A percentile compares a stretch with the other conserved stretches of the same genome.
Conservation (phyloP, 2,113 vertebrate genomes). For the Ptychochromis oligacanthus region DNA sequence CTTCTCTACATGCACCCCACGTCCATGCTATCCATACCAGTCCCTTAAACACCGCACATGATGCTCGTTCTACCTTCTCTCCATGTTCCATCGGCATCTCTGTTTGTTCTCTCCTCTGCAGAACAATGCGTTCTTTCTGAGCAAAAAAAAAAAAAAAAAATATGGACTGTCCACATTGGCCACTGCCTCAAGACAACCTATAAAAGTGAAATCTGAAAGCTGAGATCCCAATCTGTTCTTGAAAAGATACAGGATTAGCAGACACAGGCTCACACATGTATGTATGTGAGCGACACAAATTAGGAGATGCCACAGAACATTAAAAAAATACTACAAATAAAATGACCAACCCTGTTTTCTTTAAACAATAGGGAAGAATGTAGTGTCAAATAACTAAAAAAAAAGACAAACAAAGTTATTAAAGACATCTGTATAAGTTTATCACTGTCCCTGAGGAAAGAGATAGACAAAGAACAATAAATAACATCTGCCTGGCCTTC, state of each 20-base stretch:
- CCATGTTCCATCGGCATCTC: conserved; percentile 36
- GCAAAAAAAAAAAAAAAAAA: not conserved
- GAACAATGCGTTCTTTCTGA: conserved; percentile 72
- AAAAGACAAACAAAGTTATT: conserved; percentile 61
- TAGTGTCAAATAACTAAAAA: conserved; percentile 37
- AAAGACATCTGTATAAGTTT: conserved; percentile 75
- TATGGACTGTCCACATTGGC: conserved; percentile 53
- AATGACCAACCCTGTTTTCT: not conserved
- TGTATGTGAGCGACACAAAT: not conserved
- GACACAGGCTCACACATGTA: not conserved
- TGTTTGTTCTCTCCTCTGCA: conserved; percentile 44
- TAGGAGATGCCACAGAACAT: not conserved
- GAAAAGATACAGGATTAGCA: not conserved
- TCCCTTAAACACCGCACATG: conserved; percentile 23
- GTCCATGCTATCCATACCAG: conserved; percentile 31
- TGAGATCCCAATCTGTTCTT: not conserved
- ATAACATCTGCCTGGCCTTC: conserved; percentile 78
- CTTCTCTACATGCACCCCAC: conserved; percentile 32
- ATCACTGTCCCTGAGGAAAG: conserved; percentile 61
- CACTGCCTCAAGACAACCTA: conserved; percentile 51
- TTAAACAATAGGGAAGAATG: conserved; percentile 1
- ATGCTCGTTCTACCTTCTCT: conserved; percentile 38
- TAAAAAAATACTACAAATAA: not conserved
- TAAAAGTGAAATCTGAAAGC: conserved; percentile 60
- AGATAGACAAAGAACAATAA: conserved; percentile 77